Conservation (phyloP, 2,797 vertebrate genomes). For the Melanogrammus aeglefinus region DNA sequence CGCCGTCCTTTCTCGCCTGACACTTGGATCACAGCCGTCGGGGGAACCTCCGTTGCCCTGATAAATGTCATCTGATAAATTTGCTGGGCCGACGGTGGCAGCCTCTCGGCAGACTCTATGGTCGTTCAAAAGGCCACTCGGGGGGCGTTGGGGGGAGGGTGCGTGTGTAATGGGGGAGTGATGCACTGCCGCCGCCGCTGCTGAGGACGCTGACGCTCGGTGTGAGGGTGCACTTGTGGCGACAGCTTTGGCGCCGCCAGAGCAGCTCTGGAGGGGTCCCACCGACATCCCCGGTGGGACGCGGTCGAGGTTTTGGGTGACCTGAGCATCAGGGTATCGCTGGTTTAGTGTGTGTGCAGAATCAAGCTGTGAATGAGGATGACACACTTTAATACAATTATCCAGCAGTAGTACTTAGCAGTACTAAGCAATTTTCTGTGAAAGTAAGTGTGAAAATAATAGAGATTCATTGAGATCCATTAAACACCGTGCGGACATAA, state of each 20-base stretch:
- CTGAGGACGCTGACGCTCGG: conserved; percentile 67
- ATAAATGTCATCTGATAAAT: conserved; percentile 78
- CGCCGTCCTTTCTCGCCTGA: conserved; percentile 65
- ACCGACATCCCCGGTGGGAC: conserved; percentile 69
- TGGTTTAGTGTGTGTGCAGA: conserved; percentile 36
- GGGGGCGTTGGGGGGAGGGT: conserved; percentile 71
- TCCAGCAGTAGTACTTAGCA: not conserved
- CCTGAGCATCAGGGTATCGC: conserved; percentile 36
- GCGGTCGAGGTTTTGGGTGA: conserved; percentile 65
- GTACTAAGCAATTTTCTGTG: not conserved
- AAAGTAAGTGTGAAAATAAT: not conserved
- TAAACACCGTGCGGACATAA: not conserved
- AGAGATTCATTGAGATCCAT: not conserved
- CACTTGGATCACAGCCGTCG: conserved; percentile 66
- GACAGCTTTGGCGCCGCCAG: conserved; percentile 32
- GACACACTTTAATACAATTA: not conserved
- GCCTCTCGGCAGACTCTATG: conserved; percentile 66
- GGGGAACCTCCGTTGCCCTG: conserved; percentile 68
- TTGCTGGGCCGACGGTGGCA: conserved; percentile 48
- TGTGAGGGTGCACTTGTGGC: conserved; percentile 68
- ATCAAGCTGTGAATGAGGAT: conserved; percentile 59
- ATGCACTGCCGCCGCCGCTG: conserved; percentile 49
- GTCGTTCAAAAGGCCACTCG: conserved; percentile 75
- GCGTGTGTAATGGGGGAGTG: conserved; percentile 70
- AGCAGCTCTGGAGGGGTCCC: conserved; percentile 69